phyloP scores from a whole-genome alignment of 1,140 invertebrate species.

The Drosophila miranda region DNA sequence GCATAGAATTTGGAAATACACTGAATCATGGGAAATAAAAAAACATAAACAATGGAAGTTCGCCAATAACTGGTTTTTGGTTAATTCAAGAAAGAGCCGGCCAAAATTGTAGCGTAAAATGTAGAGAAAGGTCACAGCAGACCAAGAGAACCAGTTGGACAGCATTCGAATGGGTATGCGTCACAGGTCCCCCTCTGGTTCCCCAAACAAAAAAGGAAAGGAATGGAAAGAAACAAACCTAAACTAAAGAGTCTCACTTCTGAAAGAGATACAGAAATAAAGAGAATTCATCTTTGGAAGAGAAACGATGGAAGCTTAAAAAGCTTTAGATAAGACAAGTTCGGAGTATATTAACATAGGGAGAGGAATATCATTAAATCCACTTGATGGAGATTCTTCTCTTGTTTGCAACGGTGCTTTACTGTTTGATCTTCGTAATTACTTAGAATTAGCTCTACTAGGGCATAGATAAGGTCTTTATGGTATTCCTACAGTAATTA shows the following conservation, averaged over 20 bases:
- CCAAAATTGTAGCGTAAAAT: slow-evolving; percentile 22
- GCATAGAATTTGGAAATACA: slow-evolving; percentile 28
- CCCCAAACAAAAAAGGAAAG: slow-evolving; percentile 2
- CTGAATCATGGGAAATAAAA: slow-evolving; percentile 41
- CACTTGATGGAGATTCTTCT: slow-evolving; percentile 1
- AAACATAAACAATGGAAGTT: slow-evolving; percentile 18
- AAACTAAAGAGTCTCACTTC: slow-evolving; percentile 16
- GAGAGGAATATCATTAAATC: slow-evolving; percentile 7
- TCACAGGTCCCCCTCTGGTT: neutral
- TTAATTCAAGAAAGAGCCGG: slow-evolving; percentile 41
- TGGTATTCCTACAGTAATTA: too few relatives aligned
- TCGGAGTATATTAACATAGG: too few relatives aligned
- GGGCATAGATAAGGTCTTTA: too few relatives aligned
- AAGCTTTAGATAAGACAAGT: too few relatives aligned
- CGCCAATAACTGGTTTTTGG: slow-evolving; percentile 31
- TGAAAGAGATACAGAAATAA: slow-evolving; percentile 5
- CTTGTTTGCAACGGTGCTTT: slow-evolving; percentile 23
- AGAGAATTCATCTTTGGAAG: neutral
- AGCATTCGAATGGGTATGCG: slow-evolving; percentile 29
- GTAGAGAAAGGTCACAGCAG: slow-evolving; percentile 41
- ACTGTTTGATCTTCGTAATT: neutral
- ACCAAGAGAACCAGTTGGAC: slow-evolving; percentile 43
- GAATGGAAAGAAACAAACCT: neutral
- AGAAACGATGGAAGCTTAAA: neutral
- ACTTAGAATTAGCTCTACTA: too few relatives aligned